phyloP scores from a whole-genome alignment of 2,113 vertebrate genomes.

The Xiphias gladius region DNA sequence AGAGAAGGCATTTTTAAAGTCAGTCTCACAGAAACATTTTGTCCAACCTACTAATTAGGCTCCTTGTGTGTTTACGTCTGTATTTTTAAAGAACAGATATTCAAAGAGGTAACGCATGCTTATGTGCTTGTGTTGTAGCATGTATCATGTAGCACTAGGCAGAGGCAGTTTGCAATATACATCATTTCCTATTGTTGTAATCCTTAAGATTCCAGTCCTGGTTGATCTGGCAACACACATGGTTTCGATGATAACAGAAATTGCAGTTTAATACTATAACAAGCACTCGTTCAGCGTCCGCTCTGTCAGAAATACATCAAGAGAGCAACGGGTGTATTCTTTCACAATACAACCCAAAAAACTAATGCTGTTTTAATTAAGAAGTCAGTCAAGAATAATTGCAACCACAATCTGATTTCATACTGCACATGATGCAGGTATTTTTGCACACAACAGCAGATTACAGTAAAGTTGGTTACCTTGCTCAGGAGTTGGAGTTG shows the following conservation, averaged over 20 bases:
- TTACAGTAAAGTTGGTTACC: background rate
- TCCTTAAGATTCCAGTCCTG: background rate
- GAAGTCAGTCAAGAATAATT: background rate
- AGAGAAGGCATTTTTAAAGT: conserved; percentile 48
- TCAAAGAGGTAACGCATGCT: background rate
- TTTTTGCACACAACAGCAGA: background rate
- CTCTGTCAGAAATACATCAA: background rate
- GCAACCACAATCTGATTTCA: background rate
- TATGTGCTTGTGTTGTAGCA: background rate
- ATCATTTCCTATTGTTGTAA: background rate
- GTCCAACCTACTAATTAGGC: conserved; percentile 24
- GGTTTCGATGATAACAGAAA: background rate
- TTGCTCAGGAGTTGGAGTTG: background rate
- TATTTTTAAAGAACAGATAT: background rate
- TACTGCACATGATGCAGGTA: background rate
- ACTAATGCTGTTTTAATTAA: background rate
- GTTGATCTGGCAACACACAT: background rate
- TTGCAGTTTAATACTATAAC: background rate
- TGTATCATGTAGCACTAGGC: background rate
- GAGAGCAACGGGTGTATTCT: background rate
- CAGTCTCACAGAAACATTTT: conserved; percentile 39
- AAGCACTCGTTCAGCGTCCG: background rate
- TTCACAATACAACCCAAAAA: background rate
- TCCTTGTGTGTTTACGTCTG: conserved; percentile 1
- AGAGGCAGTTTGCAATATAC: background rate